Percentiles rank a stretch among this genome's conserved stretches.
Conservation (phyloP, 2,113 vertebrate genomes). For the Leucopsar rothschildi region DNA sequence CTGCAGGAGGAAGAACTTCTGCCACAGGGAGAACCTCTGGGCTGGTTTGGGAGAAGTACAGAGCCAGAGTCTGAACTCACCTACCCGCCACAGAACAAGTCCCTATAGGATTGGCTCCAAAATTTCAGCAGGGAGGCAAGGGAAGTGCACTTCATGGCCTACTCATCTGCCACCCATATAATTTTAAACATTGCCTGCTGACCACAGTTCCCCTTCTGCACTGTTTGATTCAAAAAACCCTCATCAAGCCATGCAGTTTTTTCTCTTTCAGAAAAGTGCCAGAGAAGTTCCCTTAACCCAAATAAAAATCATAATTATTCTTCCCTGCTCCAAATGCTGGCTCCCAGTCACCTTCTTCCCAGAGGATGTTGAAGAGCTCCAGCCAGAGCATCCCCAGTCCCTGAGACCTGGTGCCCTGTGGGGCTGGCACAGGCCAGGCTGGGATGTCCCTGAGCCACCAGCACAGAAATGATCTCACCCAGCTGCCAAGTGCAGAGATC, state of each 20-base stretch:
- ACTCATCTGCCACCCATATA: not conserved
- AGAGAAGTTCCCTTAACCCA: not conserved
- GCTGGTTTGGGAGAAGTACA: not conserved
- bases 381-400: not conserved
- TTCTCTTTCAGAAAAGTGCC: not conserved
- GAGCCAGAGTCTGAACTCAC: not conserved
- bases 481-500: not conserved
- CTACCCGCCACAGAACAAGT: not conserved
- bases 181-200: not conserved
- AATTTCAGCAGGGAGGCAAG: not conserved
- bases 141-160: not conserved
- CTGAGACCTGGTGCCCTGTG: accelerated
- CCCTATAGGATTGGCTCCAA: accelerated
- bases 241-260: not conserved
- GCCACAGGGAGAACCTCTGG: not conserved
- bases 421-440: not conserved
- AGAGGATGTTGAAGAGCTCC: not conserved
- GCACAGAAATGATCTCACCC: not conserved
- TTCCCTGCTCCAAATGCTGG: not conserved
- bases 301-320: not conserved
- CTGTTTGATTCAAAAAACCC: not conserved
- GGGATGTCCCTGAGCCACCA: not conserved
- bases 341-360: not conserved
- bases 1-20: not conserved
- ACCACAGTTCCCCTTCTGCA: not conserved